Evolutionary conservation across 2,113 vertebrate species (phyloP), one percentile per base, ranked within the genome.

Genomic region (Psophia crepitans): DNA sequence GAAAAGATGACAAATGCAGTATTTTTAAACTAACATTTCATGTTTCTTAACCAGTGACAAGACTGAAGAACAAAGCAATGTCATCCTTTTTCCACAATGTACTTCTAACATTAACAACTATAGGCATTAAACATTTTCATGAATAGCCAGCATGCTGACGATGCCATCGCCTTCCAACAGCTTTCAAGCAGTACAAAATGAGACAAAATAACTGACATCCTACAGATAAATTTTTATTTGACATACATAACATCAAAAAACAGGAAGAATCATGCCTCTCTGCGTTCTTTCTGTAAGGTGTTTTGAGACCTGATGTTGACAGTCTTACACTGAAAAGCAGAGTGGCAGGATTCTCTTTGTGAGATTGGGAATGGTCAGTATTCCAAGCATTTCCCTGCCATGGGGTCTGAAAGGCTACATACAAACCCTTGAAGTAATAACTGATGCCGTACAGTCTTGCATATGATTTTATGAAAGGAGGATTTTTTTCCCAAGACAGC

Each of bases 231-330:
- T 14, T 49, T 65, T 80, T 44, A 70, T 76, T 44, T 74, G 4
- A 44, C 35, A 33, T 15, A 35, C 2, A 1, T 43, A 65, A 79
- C 57, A 70, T 7, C 14, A 73, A 76, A 81, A 68, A 49, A 12
- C 4, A 35, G 41, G 13, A 80, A 65, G 22, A 75, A 66, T 41
- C 6, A 24, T 27, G 6, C 32, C 58, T 74, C 19, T 48, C n/a
- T 43, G 14, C 19, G 32, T 58, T 76, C 5, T 8, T 57, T 71
- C 24, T 15, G 17, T 5, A 41, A 32, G 11, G 11, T 1, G 0
- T 56, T 58, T 57, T 73, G 68, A 61, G 35, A 60, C 3, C 33
- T 81, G 49, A 39, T 41, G 24, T 33, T 64, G 48, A 49, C 43
- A 58, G 24, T 43, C 16, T 76, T 68, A 23, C 37, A 73, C 9